Base-by-base conservation (phyloP, 92 coral and sea anemone species). In the Epizoanthus stellaris region DNA sequence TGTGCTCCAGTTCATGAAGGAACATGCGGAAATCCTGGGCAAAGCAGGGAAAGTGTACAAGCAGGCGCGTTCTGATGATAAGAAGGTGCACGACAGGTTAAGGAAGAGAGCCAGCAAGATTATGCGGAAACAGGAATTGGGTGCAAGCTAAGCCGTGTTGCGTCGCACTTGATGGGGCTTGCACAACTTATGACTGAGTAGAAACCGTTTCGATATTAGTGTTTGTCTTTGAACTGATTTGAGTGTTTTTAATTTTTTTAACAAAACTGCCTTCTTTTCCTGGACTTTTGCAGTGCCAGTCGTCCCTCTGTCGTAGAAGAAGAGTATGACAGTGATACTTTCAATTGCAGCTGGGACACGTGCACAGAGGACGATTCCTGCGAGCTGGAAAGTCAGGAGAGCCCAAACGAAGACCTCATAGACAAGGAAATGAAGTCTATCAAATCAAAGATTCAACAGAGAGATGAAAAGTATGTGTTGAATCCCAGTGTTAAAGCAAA, bases 1-100 rank as follows among this genome's bases (percentile, higher is more conserved):
- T 30, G 85, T 81, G 13, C 40, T 56, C 11, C 85, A 81, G 30
- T 81, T 81, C 45, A 81, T 67, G 85, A 81, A 67, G 56, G 52
- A 81, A 5, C 85, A 68, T 57, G 76, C 76, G 1, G 85, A 81
- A 17, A 60, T 81, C 54, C 63, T 81, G 8, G 85, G 67, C 3
- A 21, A 66, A 40, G 16, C 62, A 8, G 76, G 85, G 13, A 40
- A 64, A 6, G 60, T 81, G 23, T 81, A 67, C 76, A 81, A 67
- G 30, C 19, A n/a, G 10, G 43, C 56, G n/a, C 10, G 16, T 57
- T 6, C 45, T 16, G 52, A 67, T 56, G 75, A 81, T 62, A 43
- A 81, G 45, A 64, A 62, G 58, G 17, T 80, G 63, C 85, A 64
- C 2, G 85, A 66, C 17, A 10, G 85, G 15, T 38, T 80, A 23